These are phyloP conservation scores for Ariolimax columbianus DNA, from an alignment of 2,888 invertebrate genomes.

Conservation along the genomic window DNA sequence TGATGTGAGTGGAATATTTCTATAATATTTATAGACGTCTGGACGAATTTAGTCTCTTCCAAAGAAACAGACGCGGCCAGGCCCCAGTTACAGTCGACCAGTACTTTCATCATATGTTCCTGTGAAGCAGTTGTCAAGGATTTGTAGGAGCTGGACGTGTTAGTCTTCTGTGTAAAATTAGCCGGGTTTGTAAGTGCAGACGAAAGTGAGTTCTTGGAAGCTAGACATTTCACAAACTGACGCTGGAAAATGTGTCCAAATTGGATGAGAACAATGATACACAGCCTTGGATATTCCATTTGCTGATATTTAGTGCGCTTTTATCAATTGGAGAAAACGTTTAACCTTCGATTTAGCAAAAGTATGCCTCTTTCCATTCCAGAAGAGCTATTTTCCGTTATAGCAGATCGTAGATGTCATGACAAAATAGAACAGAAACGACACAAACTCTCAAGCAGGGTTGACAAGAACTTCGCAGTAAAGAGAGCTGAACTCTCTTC, in stretches of 20 bases:
- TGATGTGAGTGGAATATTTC: not conserved
- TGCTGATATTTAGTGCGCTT: too few species aligned
- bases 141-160: not conserved
- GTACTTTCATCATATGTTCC: not conserved
- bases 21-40: not conserved
- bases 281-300: not conserved
- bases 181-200: not conserved
- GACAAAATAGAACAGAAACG: too few species aligned
- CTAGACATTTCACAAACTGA: not conserved
- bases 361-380: too few species aligned
- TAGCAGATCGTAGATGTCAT: too few species aligned
- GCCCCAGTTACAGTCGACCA: not conserved
- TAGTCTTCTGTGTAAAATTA: not conserved
- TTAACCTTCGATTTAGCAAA: too few species aligned
- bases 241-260: not conserved
- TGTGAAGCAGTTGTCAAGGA: not conserved
- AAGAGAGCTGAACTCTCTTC: too few species aligned
- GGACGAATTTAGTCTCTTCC: not conserved
- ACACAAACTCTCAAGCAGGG: too few species aligned
- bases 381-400: too few species aligned
- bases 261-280: not conserved
- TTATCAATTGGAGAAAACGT: too few species aligned
- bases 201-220: not conserved
- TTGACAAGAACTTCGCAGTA: too few species aligned
- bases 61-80: not conserved